Conservation (phyloP, 2,888 invertebrate genomes). For the Tuberolachnus salignus region DNA sequence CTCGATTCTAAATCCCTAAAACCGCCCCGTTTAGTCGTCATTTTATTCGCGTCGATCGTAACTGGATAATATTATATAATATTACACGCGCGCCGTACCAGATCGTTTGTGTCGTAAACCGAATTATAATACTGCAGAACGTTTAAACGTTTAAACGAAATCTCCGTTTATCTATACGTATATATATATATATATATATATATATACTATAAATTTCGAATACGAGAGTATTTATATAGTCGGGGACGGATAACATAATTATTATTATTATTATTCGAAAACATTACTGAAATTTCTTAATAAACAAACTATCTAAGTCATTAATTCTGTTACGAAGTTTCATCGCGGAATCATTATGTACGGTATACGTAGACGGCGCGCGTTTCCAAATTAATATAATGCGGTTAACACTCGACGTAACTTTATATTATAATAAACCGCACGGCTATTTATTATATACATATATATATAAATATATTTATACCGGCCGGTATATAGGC, state of each 20-base stretch:
- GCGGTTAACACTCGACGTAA: conserved; percentile 44
- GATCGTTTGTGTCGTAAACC: too few relatives aligned
- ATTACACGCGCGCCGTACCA: too few relatives aligned
- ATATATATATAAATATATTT: too few relatives aligned
- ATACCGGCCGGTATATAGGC: conserved; percentile 8
- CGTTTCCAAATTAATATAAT: conserved; percentile 44
- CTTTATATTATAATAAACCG: conserved; percentile 11
- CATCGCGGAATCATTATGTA: conserved; percentile 26
- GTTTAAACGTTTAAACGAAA: conserved; percentile 23
- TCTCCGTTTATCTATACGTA: not conserved
- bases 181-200: too few relatives aligned
- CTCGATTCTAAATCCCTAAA: too few relatives aligned
- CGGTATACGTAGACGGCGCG: not conserved
- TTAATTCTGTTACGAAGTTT: conserved; percentile 46
- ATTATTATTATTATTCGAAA: conserved; percentile 15
- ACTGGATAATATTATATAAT: too few relatives aligned
- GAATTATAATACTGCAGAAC: too few relatives aligned
- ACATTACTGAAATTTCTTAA: conserved; percentile 22
- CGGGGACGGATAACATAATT: conserved; percentile 31
- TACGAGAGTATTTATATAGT: too few relatives aligned
- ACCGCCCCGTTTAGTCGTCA: too few relatives aligned
- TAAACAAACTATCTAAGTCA: conserved; percentile 44
- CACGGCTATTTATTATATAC: too few relatives aligned
- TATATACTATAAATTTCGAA: conserved; percentile 13
- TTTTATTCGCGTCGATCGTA: too few relatives aligned